Conservation (phyloP, 2,888 invertebrate genomes). For the Bugula neritina region DNA sequence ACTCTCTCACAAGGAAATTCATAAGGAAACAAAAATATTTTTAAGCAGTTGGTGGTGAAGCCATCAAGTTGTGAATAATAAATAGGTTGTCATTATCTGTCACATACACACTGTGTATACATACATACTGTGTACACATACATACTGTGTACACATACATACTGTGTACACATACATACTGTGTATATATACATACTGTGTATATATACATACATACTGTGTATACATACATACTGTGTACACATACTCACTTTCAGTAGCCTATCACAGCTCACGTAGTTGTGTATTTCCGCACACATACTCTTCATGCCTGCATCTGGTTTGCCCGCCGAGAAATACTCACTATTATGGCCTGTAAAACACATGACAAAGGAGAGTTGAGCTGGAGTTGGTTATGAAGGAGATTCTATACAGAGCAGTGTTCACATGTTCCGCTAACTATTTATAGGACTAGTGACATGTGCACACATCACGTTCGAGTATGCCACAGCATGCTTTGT, state of each 20-base stretch:
- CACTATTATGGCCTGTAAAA: constrained; percentile 14
- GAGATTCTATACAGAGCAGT: too few relatives aligned
- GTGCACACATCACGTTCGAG: too few relatives aligned
- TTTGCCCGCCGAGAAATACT: constrained; percentile 15
- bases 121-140: not conserved
- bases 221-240: not conserved
- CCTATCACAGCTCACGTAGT: not conserved
- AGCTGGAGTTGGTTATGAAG: not conserved
- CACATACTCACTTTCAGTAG: constrained; percentile 16
- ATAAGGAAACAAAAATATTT: too few relatives aligned
- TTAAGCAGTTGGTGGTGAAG: too few relatives aligned
- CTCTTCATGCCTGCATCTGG: constrained; percentile 25
- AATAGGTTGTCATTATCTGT: too few relatives aligned
- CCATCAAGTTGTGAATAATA: too few relatives aligned
- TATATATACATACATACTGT: not conserved
- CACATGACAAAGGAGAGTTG: not conserved
- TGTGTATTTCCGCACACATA: constrained; percentile 19
- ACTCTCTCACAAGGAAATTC: too few relatives aligned
- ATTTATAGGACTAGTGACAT: too few relatives aligned
- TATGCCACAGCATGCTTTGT: too few relatives aligned
- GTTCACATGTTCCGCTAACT: too few relatives aligned
- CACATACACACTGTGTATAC: not conserved
- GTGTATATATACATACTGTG: not conserved
- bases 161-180: not conserved
- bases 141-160: not conserved